A percentile compares a stretch with the other conserved stretches of the same genome.
Conservation (phyloP, 2,888 invertebrate species). For the Fabriciana adippe region DNA sequence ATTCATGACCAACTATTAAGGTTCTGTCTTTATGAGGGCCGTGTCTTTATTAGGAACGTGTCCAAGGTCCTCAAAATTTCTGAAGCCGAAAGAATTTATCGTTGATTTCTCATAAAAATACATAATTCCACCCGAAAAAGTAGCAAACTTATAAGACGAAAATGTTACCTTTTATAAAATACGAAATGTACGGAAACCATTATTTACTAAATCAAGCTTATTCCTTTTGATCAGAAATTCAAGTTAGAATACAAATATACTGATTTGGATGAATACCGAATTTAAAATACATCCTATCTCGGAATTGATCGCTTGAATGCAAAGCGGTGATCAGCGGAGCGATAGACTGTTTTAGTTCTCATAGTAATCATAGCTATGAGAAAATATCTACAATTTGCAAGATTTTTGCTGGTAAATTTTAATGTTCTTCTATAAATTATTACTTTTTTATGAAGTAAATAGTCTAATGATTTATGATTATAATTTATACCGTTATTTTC, state of each 20-base stretch:
- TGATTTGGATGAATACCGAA: conserved; percentile 18
- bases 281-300: conserved; percentile 20
- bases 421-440: no score
- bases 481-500: no score
- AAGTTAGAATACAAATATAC: conserved; percentile 23
- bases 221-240: conserved; percentile 25
- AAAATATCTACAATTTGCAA: neutral
- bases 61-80: no score
- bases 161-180: neutral
- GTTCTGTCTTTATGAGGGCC: no score
- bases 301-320: conserved; percentile 13
- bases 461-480: no score
- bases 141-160: no score
- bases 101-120: no score
- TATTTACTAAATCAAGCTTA: conserved; percentile 20
- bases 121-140: no score
- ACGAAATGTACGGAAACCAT: conserved; percentile 2
- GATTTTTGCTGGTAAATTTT: no score
- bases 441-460: no score
- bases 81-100: no score
- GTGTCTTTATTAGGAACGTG: no score
- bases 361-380: neutral
- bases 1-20: neutral
- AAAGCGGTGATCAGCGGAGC: conserved; percentile 1
- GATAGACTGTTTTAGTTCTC: conserved; percentile 4